A percentile compares a stretch with the other conserved stretches of the same genome.
Conservation (phyloP, 37 sponge, comb jelly and placozoan species). For the Agelas oroides region DNA sequence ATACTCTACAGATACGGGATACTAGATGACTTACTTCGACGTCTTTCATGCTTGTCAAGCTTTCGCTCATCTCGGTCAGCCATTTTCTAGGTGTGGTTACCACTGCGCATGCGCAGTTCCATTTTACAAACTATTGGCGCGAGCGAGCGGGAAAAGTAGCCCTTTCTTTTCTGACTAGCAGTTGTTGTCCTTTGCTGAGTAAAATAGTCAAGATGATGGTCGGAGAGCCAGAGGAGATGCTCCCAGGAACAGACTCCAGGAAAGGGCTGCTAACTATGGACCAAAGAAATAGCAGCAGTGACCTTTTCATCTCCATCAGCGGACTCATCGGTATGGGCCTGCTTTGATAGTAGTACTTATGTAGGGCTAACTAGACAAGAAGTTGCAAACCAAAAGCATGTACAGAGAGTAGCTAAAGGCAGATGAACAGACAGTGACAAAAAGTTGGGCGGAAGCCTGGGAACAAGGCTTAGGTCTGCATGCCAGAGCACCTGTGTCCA, state of each 20-base stretch:
- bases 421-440: too few species aligned
- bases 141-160: neutral
- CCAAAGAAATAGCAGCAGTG: slow-evolving; percentile 85
- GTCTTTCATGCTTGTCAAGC: neutral
- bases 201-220: slow-evolving; percentile 28
- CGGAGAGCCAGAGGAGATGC: neutral
- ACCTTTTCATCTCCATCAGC: slow-evolving; percentile 95
- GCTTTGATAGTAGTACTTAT: too few species aligned
- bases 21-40: neutral
- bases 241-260: slow-evolving; percentile 1
- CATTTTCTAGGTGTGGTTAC: neutral
- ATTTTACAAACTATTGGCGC: slow-evolving; percentile 24
- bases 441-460: too few species aligned
- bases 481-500: too few species aligned
- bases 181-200: too few species aligned
- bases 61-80: neutral
- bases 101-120: slow-evolving; percentile 8
- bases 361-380: too few species aligned
- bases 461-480: too few species aligned
- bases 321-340: slow-evolving; percentile 80
- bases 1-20: too few species aligned
- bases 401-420: too few species aligned
- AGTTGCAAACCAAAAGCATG: too few species aligned
- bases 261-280: slow-evolving; percentile 85
- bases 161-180: neutral